A percentile compares a stretch with the other conserved stretches of the same genome.
phyloP scores from a whole-genome alignment of 2,888 invertebrate species.

The Lepetodrilus schrolli region DNA sequence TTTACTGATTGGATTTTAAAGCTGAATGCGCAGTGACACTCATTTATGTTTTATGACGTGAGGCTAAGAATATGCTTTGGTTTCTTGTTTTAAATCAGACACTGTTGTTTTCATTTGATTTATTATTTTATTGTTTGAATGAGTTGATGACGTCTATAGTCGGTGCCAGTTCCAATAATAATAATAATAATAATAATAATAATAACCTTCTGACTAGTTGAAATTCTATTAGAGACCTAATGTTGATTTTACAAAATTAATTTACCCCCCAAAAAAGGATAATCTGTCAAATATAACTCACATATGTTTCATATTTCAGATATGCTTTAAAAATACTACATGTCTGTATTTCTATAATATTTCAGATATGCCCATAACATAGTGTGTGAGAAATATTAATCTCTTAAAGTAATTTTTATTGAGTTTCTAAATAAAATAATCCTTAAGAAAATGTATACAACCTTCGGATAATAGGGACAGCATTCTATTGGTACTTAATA shows the following conservation, averaged over 20 bases:
- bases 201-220: not conserved
- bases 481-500: no score
- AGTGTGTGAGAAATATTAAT: no score
- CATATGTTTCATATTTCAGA: not conserved
- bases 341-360: not conserved
- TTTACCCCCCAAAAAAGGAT: no score
- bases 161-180: no score
- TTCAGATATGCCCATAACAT: not conserved
- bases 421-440: no score
- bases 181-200: not conserved
- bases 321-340: not conserved
- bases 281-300: not conserved
- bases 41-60: not conserved
- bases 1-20: no score
- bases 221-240: not conserved
- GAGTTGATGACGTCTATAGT: not conserved
- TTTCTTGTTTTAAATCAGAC: conserved; percentile 4
- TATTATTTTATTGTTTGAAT: not conserved
- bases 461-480: no score
- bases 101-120: not conserved
- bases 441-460: no score
- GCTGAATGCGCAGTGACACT: no score
- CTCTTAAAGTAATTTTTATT: no score
- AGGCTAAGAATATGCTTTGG: not conserved
- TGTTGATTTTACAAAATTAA: not conserved